A percentile compares a stretch with the other conserved stretches of the same genome.
Evolutionary conservation across 2,888 invertebrate species (phyloP).

Genomic region (Agrochola circellaris): DNA sequence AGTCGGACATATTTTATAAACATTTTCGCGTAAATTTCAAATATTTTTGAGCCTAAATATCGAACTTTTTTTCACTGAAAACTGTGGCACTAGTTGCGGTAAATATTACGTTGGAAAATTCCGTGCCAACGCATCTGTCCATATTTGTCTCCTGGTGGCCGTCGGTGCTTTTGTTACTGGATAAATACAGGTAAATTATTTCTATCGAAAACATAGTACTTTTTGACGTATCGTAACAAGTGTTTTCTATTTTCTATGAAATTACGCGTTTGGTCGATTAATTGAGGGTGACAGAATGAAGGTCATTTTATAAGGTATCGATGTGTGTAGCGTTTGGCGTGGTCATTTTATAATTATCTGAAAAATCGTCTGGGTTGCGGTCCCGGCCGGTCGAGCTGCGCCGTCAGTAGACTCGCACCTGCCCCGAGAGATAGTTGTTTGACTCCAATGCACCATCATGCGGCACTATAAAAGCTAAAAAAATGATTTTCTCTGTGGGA

Average conservation of each 20-base stretch:
- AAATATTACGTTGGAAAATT: slow-evolving; percentile 83
- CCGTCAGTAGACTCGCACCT: slow-evolving; percentile 74
- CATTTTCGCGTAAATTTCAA: slow-evolving; percentile 92
- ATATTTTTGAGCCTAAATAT: slow-evolving; percentile 89
- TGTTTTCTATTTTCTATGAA: slow-evolving; percentile 87
- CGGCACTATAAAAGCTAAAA: slow-evolving; percentile 47
- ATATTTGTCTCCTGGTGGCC: slow-evolving; percentile 87
- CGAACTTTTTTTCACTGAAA: slow-evolving; percentile 89
- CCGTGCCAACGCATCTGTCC: slow-evolving; percentile 87
- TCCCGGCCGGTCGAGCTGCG: slow-evolving; percentile 79
- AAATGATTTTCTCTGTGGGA: slow-evolving; percentile 59
- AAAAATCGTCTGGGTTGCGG: slow-evolving; percentile 75
- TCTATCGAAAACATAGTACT: slow-evolving; percentile 86
- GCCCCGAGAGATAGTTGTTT: slow-evolving; percentile 72
- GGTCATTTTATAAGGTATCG: slow-evolving; percentile 80
- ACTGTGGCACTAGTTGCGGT: slow-evolving; percentile 81
- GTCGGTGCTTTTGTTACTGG: slow-evolving; percentile 89
- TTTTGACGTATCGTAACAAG: slow-evolving; percentile 90
- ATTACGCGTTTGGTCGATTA: slow-evolving; percentile 75
- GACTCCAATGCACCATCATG: slow-evolving; percentile 66
- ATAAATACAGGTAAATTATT: slow-evolving; percentile 90
- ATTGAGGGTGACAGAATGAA: slow-evolving; percentile 77
- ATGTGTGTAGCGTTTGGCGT: slow-evolving; percentile 79
- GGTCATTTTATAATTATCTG: slow-evolving; percentile 86
- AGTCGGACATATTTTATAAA: slow-evolving; percentile 94